Evolutionary conservation across 2,888 invertebrate genomes (phyloP), one percentile per base, ranked within the genome.

Genomic region (Melangyna quadrimaculata): DNA sequence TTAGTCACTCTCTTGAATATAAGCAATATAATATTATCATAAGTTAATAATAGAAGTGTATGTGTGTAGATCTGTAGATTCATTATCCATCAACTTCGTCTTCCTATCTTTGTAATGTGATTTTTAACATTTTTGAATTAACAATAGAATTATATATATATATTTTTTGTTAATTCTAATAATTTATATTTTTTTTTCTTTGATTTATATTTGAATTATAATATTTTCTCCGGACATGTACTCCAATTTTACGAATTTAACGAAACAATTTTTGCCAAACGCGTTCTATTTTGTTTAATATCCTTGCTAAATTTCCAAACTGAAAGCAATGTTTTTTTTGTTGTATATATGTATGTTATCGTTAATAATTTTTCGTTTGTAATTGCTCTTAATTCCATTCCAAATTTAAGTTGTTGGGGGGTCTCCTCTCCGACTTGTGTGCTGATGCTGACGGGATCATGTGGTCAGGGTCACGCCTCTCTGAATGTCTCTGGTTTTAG

Each of bases 1-100:
- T 65, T 71, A 65, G 57, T 67, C 53, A 81, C 82, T 86, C 72
- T 72, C 48, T 65, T 71, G 74, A 86, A 80, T 86, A 87, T 80
- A 78, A 72, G 77, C 81, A 78, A 69, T 77, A 69, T 72, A 67
- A 19, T 51, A 67, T 45, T 48, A 40, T 63, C 24, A 53, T 86
- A 55, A 59, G 61, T 63, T 72, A 72, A 80, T 87, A 70, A 61
- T 84, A 75, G 73, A 81, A 78, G 78, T 75, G 51, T 45, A 45
- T 45, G 63, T 45, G 61, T 84, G 55, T 82, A n/a, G n/a, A n/a
- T n/a, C n/a, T n/a, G 71, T 61, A 74, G 63, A 43, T 51, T 69
- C 29, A 32, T 40, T 48, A n/a, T 19, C 69, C n/a, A 19, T 67
- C 19, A 40, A 17, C 37, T 57, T 71, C 32, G 1, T 14, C 3